Evolutionary conservation across 2,113 vertebrate species (phyloP).

Genomic region (Andinoacara biseriatus): DNA sequence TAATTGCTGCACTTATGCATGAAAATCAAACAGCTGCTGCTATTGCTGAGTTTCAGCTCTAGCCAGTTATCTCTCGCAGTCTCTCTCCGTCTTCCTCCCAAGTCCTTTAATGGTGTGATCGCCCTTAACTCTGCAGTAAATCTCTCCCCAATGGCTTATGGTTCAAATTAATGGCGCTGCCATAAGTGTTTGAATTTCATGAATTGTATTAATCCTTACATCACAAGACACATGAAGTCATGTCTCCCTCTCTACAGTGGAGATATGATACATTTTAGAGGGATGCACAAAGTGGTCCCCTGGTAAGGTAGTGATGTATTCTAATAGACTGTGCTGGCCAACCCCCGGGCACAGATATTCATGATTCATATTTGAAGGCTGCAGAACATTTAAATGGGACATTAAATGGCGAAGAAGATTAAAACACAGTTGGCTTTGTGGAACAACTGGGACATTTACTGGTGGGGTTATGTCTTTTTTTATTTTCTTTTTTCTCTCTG

Average conservation of each 20-base stretch:
- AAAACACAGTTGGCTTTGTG: conserved; percentile 83
- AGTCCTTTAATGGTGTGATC: conserved; percentile 95
- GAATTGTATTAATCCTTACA: conserved; percentile 99
- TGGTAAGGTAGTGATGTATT: conserved; percentile 95
- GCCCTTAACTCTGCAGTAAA: conserved; percentile 95
- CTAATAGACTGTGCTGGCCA: conserved; percentile 95
- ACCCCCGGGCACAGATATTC: conserved; percentile 90
- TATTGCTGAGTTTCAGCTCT: conserved; percentile 67
- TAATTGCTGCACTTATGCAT: conserved; percentile 64
- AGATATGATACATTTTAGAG: conserved; percentile 96
- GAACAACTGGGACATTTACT: conserved; percentile 61
- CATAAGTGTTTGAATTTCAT: conserved; percentile 98
- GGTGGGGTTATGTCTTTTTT: conserved; percentile 25
- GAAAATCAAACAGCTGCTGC: conserved; percentile 82
- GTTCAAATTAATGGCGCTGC: conserved; percentile 94
- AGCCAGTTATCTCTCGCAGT: conserved; percentile 69
- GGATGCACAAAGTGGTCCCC: conserved; percentile 96
- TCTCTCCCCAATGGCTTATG: conserved; percentile 95
- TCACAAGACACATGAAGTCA: conserved; percentile 99
- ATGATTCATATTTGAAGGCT: conserved; percentile 95
- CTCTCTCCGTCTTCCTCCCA: conserved; percentile 47
- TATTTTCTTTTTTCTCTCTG: neutral
- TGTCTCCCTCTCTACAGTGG: conserved; percentile 90
- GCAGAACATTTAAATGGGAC: conserved; percentile 92
- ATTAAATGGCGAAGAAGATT: conserved; percentile 94